These are phyloP conservation scores for Amiota mariae DNA, from an alignment of 2,888 invertebrate genomes.

Conservation along the genomic window DNA sequence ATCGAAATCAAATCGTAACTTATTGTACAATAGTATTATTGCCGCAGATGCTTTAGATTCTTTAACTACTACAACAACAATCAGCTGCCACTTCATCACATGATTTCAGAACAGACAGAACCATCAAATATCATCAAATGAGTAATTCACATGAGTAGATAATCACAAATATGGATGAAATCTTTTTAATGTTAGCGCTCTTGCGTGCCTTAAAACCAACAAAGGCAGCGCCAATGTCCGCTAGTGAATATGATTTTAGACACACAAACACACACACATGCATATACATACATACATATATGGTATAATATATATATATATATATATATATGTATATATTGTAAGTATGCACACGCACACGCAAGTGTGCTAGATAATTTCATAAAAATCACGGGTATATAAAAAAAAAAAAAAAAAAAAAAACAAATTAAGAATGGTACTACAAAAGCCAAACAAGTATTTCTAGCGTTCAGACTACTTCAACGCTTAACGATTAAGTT, in stretches of 20 bases:
- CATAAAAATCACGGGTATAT: too few relatives aligned
- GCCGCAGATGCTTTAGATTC: too few relatives aligned
- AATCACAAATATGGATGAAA: slow-evolving; percentile 10
- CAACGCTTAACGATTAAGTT: not conserved
- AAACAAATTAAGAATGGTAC: too few relatives aligned
- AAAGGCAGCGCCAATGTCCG: not conserved
- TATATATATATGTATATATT: not conserved
- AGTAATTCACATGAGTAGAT: slow-evolving; percentile 12
- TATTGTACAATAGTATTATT: not conserved
- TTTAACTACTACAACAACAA: not conserved
- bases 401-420: too few relatives aligned
- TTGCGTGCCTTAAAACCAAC: slow-evolving; percentile 1
- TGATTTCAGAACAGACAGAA: not conserved
- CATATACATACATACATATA: too few relatives aligned
- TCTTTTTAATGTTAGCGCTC: not conserved
- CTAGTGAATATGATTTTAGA: not conserved
- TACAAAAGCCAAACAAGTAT: too few relatives aligned
- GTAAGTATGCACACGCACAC: not conserved
- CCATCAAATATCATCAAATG: not conserved
- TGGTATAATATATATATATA: not conserved
- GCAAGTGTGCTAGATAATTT: not conserved
- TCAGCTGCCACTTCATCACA: not conserved
- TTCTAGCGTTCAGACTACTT: too few relatives aligned
- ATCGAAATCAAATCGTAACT: not conserved
- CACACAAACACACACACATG: too few relatives aligned